phyloP scores from a whole-genome alignment of 2,113 vertebrate genomes.

The Coryphaenoides rupestris region DNA sequence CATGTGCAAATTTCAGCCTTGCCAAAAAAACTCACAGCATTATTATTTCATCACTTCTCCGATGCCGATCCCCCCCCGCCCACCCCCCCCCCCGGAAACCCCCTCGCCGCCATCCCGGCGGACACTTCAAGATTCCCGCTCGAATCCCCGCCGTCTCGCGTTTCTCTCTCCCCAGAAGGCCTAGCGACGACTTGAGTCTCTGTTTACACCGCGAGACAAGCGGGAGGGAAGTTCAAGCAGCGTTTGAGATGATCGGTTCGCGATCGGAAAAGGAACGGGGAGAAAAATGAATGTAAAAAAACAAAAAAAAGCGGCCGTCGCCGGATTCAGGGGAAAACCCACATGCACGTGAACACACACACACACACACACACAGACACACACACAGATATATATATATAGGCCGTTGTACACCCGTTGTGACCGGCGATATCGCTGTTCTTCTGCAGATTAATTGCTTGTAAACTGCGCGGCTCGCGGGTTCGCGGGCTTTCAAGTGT shows the following conservation, averaged over 20 bases:
- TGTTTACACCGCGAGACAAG: slow-evolving; percentile 58
- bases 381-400: too few species aligned
- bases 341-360: too few species aligned
- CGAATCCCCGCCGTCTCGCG: slow-evolving; percentile 49
- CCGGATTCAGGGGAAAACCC: too few species aligned
- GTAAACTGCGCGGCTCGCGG: slow-evolving; percentile 63
- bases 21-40: slow-evolving; percentile 56
- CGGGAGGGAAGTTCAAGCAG: neutral
- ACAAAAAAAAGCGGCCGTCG: too few species aligned
- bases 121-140: slow-evolving; percentile 64
- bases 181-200: slow-evolving; percentile 44
- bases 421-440: slow-evolving; percentile 55
- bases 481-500: slow-evolving; percentile 65
- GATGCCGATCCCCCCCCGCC: slow-evolving; percentile 49
- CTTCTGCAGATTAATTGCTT: slow-evolving; percentile 69
- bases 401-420: slow-evolving; percentile 53
- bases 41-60: slow-evolving; percentile 77
- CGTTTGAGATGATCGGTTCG: neutral
- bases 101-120: slow-evolving; percentile 48
- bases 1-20: slow-evolving; percentile 78
- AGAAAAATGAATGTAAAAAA: too few species aligned
- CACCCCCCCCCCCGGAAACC: slow-evolving; percentile 58
- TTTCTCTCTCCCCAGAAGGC: slow-evolving; percentile 51
- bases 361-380: too few species aligned
- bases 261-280: neutral